phyloP scores from a whole-genome alignment of 2,113 vertebrate species.

The Zosterops hypoxanthus region DNA sequence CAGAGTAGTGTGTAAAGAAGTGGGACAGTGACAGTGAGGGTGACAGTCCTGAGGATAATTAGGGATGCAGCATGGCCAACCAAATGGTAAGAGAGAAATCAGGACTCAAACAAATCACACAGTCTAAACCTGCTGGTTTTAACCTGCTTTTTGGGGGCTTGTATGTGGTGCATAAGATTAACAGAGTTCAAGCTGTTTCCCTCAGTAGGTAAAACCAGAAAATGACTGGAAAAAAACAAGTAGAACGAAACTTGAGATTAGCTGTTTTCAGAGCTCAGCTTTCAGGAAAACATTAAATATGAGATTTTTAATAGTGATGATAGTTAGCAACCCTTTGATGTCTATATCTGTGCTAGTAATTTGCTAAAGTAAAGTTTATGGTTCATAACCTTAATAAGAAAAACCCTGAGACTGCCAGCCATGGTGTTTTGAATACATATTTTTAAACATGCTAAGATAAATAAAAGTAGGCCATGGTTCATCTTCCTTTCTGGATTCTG shows the following conservation, averaged over 20 bases:
- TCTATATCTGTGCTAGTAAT: background rate
- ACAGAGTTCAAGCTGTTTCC: background rate
- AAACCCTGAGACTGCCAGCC: background rate
- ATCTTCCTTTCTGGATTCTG: background rate
- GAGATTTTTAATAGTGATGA: background rate
- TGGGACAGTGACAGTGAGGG: accelerated
- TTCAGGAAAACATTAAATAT: background rate
- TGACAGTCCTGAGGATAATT: background rate
- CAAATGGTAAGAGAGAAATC: background rate
- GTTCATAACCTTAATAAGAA: background rate
- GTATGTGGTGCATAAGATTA: background rate
- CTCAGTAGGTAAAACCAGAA: background rate
- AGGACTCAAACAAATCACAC: background rate
- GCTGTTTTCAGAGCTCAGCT: background rate
- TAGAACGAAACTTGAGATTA: background rate
- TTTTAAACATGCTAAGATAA: background rate
- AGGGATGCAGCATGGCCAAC: background rate
- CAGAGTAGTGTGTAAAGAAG: background rate
- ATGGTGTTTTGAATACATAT: background rate
- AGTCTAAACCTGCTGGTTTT: background rate
- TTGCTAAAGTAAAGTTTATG: background rate
- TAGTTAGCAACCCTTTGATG: background rate
- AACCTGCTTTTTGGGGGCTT: background rate
- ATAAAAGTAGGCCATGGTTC: background rate
- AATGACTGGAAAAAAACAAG: background rate